Evolutionary conservation across 2,797 vertebrate species (phyloP), one percentile per base, ranked within the genome.

Genomic region (Channa striata): DNA sequence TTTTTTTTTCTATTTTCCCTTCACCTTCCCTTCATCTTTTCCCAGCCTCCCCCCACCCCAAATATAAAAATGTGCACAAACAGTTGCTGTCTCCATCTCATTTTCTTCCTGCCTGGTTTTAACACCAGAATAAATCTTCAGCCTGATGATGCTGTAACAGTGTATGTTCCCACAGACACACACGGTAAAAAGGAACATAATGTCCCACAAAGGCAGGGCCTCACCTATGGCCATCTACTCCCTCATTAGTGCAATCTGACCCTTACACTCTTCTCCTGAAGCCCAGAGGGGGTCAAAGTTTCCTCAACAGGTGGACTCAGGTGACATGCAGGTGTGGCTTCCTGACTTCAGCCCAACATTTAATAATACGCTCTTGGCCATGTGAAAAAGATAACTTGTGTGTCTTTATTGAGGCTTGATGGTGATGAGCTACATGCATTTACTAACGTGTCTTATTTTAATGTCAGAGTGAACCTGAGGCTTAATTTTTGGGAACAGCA

Each of bases 271-370:
- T 33, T 73, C 49, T 57, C 8, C 13, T 21, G 59, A 57, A 61
- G 46, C 17, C 72, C 68, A 8, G 58, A 25, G 25, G 65, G 57
- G 43, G 6, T 49, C 39, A 59, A 16, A 12, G 60, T 21, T 51
- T 68, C 58, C 51, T 70, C 54, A 68, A 57, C 80, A 86, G 86
- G 80, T 84, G 78, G 73, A 81, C 59, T 85, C 82, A 81, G 80
- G 78, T 89, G 62, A 77, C 76, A 72, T 10, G 72, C 80, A 87
- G 84, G 88, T 83, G 86, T 85, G 84, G 64, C 48, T 47, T 78
- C 54, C 42, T 68, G 56, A 75, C 59, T 65, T 77, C 65, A 46
- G 40, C 12, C 48, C 40, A 66, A 23, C 19, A 49, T 53, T 73
- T 59, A n/a, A 25, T 36, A 30, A 30, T 30, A 30, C 6, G 25